Evolutionary conservation across 2,797 vertebrate species (phyloP).

Genomic region (Malurus leucopterus): DNA sequence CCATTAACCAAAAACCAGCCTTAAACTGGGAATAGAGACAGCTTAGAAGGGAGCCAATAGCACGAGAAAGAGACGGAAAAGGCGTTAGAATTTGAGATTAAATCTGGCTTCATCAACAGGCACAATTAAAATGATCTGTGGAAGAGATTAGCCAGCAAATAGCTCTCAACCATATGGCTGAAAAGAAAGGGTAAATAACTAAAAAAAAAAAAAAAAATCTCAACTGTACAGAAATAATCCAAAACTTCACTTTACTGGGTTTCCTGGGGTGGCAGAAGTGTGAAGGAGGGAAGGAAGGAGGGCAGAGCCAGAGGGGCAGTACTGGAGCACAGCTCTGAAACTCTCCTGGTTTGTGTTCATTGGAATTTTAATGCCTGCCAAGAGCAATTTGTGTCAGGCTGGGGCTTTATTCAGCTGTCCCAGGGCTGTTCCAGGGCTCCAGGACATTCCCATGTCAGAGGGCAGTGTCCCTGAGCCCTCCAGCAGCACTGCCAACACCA

Average conservation of each 20-base stretch:
- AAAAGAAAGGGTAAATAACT: not conserved
- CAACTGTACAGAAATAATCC: not conserved
- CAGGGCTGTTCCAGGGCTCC: not conserved
- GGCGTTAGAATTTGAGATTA: not conserved
- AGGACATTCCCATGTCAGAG: not conserved
- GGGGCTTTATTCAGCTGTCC: not conserved
- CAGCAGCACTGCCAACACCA: not conserved
- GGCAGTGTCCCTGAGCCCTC: not conserved
- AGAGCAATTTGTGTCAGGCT: not conserved
- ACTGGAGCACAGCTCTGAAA: not conserved
- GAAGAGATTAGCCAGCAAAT: not conserved
- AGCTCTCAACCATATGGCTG: not conserved
- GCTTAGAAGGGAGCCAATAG: not conserved
- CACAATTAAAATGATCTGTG: not conserved
- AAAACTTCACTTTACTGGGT: not conserved
- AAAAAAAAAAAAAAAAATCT: not conserved
- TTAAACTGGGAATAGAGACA: not conserved
- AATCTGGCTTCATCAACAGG: not conserved
- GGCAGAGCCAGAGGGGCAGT: not conserved
- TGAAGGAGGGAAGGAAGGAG: not conserved
- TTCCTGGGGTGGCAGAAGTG: not conserved
- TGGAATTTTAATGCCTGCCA: not conserved
- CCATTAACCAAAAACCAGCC: not conserved
- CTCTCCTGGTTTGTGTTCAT: not conserved
- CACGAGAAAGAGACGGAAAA: not conserved